Conservation (phyloP, 2,113 vertebrate species). For the Arvicanthis niloticus region DNA sequence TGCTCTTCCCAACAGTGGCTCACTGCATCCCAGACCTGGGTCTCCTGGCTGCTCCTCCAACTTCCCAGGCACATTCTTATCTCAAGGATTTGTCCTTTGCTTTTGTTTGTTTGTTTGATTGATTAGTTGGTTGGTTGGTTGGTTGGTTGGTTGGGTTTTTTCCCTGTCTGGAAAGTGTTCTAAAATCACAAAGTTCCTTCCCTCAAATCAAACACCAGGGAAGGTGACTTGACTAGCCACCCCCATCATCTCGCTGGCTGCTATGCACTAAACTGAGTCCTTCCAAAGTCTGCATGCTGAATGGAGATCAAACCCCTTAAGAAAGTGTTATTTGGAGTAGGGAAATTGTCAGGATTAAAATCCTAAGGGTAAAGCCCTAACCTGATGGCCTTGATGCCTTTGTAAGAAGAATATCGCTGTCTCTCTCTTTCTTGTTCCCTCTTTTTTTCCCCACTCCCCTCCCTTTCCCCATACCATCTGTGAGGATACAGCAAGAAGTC, state of each 20-base stretch:
- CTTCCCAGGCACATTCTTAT: neutral
- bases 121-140: too few relatives aligned
- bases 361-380: neutral
- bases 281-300: neutral
- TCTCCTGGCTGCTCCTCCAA: neutral
- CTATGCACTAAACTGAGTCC: neutral
- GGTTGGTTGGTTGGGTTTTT: too few relatives aligned
- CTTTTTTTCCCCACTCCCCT: neutral
- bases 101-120: neutral
- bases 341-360: neutral
- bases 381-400: neutral
- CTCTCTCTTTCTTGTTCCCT: neutral
- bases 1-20: too few relatives aligned
- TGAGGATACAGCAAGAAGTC: neutral
- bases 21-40: neutral
- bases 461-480: neutral
- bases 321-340: neutral
- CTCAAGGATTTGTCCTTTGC: neutral
- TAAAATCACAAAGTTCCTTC: neutral
- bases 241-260: too few relatives aligned
- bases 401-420: neutral
- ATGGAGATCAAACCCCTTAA: neutral
- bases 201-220: conserved; percentile 16
- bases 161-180: neutral
- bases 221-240: neutral